Percentiles rank a stretch among this genome's conserved stretches.
phyloP scores from a whole-genome alignment of 2,797 vertebrate species.

The Epinephelus coioides region DNA sequence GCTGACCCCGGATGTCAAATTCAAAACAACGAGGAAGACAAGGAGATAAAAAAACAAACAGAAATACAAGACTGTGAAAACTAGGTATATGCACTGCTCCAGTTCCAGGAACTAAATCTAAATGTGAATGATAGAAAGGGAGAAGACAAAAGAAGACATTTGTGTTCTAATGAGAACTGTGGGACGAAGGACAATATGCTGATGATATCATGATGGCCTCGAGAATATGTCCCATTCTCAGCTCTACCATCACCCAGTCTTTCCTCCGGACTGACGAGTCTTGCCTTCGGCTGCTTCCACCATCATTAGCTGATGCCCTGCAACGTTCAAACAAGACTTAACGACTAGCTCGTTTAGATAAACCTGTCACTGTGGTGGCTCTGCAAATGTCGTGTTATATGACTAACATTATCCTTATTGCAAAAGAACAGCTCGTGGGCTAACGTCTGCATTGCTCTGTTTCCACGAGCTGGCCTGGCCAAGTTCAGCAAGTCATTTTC shows the following conservation, averaged over 20 bases:
- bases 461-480: slow-evolving; percentile 15
- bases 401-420: slow-evolving; percentile 65
- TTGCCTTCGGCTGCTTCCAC: slow-evolving; percentile 59
- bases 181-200: slow-evolving; percentile 50
- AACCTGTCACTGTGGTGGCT: slow-evolving; percentile 65
- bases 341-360: slow-evolving; percentile 60
- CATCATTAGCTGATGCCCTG: slow-evolving; percentile 71
- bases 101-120: slow-evolving; percentile 3
- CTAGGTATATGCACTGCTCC: neutral
- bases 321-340: slow-evolving; percentile 57
- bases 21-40: slow-evolving; percentile 41
- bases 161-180: slow-evolving; percentile 57
- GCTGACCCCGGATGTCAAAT: slow-evolving; percentile 32
- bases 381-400: slow-evolving; percentile 56
- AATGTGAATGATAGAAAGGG: neutral
- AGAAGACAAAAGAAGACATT: neutral
- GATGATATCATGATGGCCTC: slow-evolving; percentile 55
- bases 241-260: slow-evolving; percentile 27
- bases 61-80: slow-evolving; percentile 12
- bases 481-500: slow-evolving; percentile 42
- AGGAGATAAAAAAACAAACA: slow-evolving; percentile 18
- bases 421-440: slow-evolving; percentile 57
- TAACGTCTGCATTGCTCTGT: slow-evolving; percentile 24
- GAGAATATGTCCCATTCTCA: slow-evolving; percentile 37
- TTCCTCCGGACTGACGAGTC: slow-evolving; percentile 50